Evolutionary conservation across 2,888 invertebrate genomes (phyloP).

Genomic region (Hirtodrosophila trivittata): DNA sequence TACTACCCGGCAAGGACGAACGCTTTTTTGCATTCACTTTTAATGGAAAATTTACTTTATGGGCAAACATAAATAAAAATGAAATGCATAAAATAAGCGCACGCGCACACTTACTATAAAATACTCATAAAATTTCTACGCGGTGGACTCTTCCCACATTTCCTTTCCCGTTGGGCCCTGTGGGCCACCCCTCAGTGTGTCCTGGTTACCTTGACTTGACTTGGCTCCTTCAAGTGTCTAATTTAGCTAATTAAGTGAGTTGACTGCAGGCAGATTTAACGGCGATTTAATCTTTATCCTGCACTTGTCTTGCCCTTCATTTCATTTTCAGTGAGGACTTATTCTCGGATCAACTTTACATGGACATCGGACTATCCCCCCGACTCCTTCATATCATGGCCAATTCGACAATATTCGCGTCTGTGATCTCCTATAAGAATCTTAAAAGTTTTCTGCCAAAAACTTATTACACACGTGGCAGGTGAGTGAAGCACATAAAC

Average conservation of each 20-base stretch:
- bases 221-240: slow-evolving; percentile 56
- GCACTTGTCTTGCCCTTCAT: slow-evolving; percentile 21
- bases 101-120: slow-evolving; percentile 45
- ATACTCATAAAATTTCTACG: slow-evolving; percentile 59
- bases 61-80: slow-evolving; percentile 62
- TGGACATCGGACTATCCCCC: slow-evolving; percentile 82
- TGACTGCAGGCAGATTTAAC: slow-evolving; percentile 4
- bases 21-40: slow-evolving; percentile 37
- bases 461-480: slow-evolving; percentile 83
- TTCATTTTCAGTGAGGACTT: slow-evolving; percentile 82
- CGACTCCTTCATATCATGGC: slow-evolving; percentile 82
- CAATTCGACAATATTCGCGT: slow-evolving; percentile 83
- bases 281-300: slow-evolving; percentile 34
- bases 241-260: slow-evolving; percentile 64
- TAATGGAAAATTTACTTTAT: slow-evolving; percentile 72
- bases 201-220: slow-evolving; percentile 4
- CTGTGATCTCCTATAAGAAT: slow-evolving; percentile 84
- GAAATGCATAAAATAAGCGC: slow-evolving; percentile 51
- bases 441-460: slow-evolving; percentile 83
- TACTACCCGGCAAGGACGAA: slow-evolving; percentile 24
- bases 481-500: slow-evolving; percentile 68
- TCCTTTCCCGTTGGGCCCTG: background rate
- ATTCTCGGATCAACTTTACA: slow-evolving; percentile 83
- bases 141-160: slow-evolving; percentile 24
- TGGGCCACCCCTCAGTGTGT: background rate